Evolutionary conservation across 2,888 invertebrate species (phyloP), one percentile per base, ranked within the genome.

Genomic region (Chloroclystis v-ata): DNA sequence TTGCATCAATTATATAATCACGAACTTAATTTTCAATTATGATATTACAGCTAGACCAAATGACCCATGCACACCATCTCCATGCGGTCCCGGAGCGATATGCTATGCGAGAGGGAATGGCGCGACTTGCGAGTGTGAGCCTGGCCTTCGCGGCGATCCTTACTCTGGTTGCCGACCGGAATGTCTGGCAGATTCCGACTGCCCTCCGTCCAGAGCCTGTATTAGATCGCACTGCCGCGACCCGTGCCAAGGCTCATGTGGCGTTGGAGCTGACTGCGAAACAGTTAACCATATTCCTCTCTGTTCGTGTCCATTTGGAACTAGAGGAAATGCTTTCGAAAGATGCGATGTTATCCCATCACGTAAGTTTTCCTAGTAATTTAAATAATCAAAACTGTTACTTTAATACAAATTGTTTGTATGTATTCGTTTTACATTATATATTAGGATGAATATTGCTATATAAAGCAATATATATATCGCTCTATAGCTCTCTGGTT

Each of bases 181-280:
- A 76, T 97, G 97, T 75, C 88, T 96, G 2, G 92, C 94, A 43
- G 96, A 96, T 69, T 93, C 94, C n/a, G 96, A 97, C 63, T 97
- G 97, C 77, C 90, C 95, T 0, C 90, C 94, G 45, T 92, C 95
- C 56, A 92, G 92, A 60, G 93, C 95, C 1, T 97, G 96, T 68
- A 93, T 94, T 63, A 91, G 91, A 28, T 95, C 95, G 58, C 94
- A 93, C 70, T 97, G 97, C 67, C 89, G 92, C 50, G 95, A 97
- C 78, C 96, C 96, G 28, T 95, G 95, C 68, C 88, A 91, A 43
- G 93, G 93, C 56, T 92, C 94, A 9, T 97, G 96, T 62, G 96
- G 96, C 37, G 74, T 95, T 7, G 95, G 95, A 63, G 95, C 97
- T 1, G 89, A 91, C 52, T 95, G 95, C 72, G 89, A 91, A 61